Evolutionary conservation across 2,797 vertebrate species (phyloP), one percentile per base, ranked within the genome.

Genomic region (Furcifer pardalis): DNA sequence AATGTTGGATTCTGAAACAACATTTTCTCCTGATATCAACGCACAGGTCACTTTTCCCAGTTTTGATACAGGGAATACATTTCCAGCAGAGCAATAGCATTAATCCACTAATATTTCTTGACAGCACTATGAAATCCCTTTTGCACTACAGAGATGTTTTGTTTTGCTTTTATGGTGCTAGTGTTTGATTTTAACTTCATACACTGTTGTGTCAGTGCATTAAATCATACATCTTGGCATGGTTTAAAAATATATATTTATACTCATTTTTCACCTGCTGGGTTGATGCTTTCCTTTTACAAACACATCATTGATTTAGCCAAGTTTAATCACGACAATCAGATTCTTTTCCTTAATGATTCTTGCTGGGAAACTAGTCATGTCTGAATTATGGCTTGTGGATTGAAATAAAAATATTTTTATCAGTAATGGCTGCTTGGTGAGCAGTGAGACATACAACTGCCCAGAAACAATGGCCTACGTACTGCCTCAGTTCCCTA

Each of bases 101-200:
- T 66, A 87, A 89, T 88, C 77, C 8, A 91, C 89, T 83, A 89
- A 93, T 87, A 86, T 88, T 89, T 92, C 40, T 83, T 87, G 88
- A 90, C 90, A 90, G 74, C 0, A 17, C 75, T 85, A 80, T 63
- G 19, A 17, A 81, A 92, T 92, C 93, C 89, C 89, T 92, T 91
- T 91, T 87, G 73, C 72, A 0, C n/a, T 40, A 84, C 82, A 17
- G 56, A 71, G 46, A 66, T 21, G 52, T 59, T 17, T 52, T 1
- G 56, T 23, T 49, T 17, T 44, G 1, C 13, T 49, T 49, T 32
- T 66, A 69, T 72, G 9, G 44, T 85, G 87, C 83, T 68, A 74
- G 63, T 77, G n/a, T n/a, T n/a, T n/a, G n/a, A n/a, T n/a, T n/a
- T n/a, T n/a, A n/a, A n/a, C n/a, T n/a, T n/a, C n/a, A n/a, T n/a